These are phyloP conservation scores for Callipepla squamata DNA, from an alignment of 2,113 vertebrate genomes.

Conservation along the genomic window DNA sequence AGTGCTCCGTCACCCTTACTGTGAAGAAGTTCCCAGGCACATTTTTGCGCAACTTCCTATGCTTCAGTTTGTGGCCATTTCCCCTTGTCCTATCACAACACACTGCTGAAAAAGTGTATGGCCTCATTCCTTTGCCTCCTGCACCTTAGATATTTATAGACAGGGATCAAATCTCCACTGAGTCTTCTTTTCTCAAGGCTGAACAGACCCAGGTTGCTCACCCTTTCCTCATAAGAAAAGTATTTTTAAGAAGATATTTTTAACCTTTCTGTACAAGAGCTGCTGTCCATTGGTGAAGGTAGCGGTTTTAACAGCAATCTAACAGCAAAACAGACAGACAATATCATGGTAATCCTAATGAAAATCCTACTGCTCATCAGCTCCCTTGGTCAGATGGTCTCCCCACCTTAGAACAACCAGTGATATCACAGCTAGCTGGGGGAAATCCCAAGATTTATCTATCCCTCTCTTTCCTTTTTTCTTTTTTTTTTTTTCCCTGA, in stretches of 20 bases:
- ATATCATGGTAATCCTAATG: neutral
- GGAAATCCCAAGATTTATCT: neutral
- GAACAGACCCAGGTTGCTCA: too few species aligned
- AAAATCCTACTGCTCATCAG: neutral
- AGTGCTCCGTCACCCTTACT: too few species aligned
- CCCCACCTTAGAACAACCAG: neutral
- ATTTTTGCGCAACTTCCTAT: too few species aligned
- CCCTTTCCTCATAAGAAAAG: too few species aligned
- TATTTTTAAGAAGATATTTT: neutral
- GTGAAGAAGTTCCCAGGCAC: too few species aligned
- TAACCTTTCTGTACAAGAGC: neutral
- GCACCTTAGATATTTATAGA: too few species aligned
- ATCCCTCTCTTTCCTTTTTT: fast-evolving
- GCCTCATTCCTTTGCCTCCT: too few species aligned
- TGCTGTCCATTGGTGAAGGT: neutral
- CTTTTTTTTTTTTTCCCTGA: neutral
- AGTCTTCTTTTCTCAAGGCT: too few species aligned
- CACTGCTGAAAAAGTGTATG: too few species aligned
- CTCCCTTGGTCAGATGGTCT: neutral
- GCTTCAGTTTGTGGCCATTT: too few species aligned
- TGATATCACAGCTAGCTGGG: neutral
- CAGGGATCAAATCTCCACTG: too few species aligned
- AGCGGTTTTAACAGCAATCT: neutral
- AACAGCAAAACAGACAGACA: neutral
- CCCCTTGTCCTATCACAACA: too few species aligned